Percentiles rank a stretch among this genome's conserved stretches.
phyloP scores from a whole-genome alignment of 2,888 invertebrate genomes.

The Bruchidius siliquastri region DNA sequence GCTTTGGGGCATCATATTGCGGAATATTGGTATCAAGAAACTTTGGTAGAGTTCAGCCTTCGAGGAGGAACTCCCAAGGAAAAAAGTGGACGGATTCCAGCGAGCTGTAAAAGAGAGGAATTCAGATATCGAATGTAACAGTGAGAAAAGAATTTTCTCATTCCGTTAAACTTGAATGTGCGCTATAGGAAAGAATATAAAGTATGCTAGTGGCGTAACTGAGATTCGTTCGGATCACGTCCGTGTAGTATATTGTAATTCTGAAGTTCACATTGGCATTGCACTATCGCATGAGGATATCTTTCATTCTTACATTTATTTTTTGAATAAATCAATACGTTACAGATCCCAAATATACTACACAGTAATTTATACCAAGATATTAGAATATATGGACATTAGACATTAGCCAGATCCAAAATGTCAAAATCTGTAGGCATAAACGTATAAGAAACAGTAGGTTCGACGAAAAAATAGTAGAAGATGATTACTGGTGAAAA shows the following conservation, averaged over 20 bases:
- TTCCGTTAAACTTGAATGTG: background rate
- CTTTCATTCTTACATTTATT: too few relatives aligned
- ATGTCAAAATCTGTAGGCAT: too few relatives aligned
- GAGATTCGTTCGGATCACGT: background rate
- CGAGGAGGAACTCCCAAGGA: background rate
- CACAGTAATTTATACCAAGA: too few relatives aligned
- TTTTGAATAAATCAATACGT: too few relatives aligned
- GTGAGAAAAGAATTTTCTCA: background rate
- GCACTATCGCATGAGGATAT: background rate
- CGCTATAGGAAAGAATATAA: background rate
- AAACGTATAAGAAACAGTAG: too few relatives aligned
- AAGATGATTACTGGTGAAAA: too few relatives aligned
- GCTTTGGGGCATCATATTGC: background rate
- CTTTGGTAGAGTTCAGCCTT: background rate
- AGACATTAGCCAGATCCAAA: too few relatives aligned
- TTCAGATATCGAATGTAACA: background rate
- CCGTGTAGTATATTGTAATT: background rate
- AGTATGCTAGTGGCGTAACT: background rate
- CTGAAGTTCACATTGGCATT: background rate
- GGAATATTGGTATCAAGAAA: background rate
- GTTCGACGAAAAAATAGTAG: too few relatives aligned
- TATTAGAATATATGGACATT: too few relatives aligned
- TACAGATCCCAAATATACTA: too few relatives aligned
- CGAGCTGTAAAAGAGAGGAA: background rate
- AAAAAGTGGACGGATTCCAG: background rate